Conservation (phyloP, 2,888 invertebrate genomes). For the Sinohyriopsis cumingii region DNA sequence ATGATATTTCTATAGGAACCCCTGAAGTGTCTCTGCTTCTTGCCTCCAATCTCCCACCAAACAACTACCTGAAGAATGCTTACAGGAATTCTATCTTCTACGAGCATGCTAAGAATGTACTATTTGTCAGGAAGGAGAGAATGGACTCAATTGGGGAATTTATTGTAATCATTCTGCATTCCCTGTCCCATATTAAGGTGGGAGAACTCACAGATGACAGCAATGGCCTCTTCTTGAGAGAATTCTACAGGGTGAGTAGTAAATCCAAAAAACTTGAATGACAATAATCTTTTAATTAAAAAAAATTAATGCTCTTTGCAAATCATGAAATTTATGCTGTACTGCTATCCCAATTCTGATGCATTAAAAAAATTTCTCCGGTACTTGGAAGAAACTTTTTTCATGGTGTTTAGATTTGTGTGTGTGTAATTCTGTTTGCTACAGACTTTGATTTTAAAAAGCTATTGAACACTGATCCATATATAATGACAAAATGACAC, state of each 20-base stretch:
- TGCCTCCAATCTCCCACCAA: constrained; percentile 66
- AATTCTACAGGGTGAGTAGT: constrained; percentile 65
- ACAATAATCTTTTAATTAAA: background rate
- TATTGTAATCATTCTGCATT: constrained; percentile 66
- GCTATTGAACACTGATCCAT: too few relatives aligned
- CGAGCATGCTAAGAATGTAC: constrained; percentile 59
- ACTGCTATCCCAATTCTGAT: background rate
- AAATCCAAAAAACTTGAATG: background rate
- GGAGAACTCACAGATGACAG: constrained; percentile 65
- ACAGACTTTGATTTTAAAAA: too few relatives aligned
- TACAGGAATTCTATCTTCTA: constrained; percentile 66
- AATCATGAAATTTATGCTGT: background rate
- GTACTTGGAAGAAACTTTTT: background rate
- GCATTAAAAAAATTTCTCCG: background rate
- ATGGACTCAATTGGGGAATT: constrained; percentile 70
- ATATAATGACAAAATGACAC: too few relatives aligned
- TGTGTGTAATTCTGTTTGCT: too few relatives aligned
- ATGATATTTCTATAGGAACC: constrained; percentile 30
- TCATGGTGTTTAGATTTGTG: too few relatives aligned
- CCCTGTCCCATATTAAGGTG: constrained; percentile 66
- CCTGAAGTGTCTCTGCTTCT: constrained; percentile 65
- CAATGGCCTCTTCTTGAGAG: constrained; percentile 63
- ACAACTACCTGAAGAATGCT: constrained; percentile 65
- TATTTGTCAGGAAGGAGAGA: constrained; percentile 66
- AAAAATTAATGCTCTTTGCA: background rate